These are phyloP conservation scores for Trissolcus basalis DNA, from an alignment of 1,140 invertebrate genomes.

Conservation along the genomic window DNA sequence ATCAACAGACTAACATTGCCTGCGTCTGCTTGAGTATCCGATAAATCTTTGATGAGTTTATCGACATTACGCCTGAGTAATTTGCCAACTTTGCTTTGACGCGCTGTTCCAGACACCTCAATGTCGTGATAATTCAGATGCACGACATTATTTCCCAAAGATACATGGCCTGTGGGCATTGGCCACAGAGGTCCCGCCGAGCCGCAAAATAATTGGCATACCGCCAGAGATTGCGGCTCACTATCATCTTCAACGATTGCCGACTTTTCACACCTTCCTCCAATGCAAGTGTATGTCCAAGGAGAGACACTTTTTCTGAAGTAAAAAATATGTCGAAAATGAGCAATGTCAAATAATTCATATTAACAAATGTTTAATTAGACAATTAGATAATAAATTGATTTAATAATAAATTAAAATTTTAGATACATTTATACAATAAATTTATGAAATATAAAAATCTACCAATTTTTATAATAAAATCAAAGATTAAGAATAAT, in stretches of 20 bases:
- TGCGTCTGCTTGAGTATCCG: slow-evolving; percentile 20
- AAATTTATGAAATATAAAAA: too few relatives aligned
- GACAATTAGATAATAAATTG: too few relatives aligned
- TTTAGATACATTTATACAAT: too few relatives aligned
- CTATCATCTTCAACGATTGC: slow-evolving; percentile 61
- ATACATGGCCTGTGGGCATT: slow-evolving; percentile 80
- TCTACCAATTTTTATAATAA: too few relatives aligned
- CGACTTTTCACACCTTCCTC: slow-evolving; percentile 66
- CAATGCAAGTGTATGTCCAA: slow-evolving; percentile 70
- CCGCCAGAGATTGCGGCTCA: slow-evolving; percentile 49
- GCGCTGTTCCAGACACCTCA: slow-evolving; percentile 68
- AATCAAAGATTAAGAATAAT: too few relatives aligned
- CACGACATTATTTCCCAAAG: slow-evolving; percentile 78
- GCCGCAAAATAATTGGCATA: slow-evolving; percentile 71
- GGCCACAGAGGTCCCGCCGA: slow-evolving; percentile 83
- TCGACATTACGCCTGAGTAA: slow-evolving; percentile 72
- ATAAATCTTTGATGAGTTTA: slow-evolving; percentile 59
- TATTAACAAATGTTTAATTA: too few relatives aligned
- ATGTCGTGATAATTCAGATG: slow-evolving; percentile 80
- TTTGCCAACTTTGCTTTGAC: slow-evolving; percentile 68
- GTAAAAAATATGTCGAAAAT: too few relatives aligned
- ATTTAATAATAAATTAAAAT: too few relatives aligned
- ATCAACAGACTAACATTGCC: slow-evolving; percentile 65
- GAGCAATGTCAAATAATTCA: too few relatives aligned
- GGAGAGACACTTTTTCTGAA: slow-evolving; percentile 40